A percentile compares a stretch with the other conserved stretches of the same genome.
phyloP scores from a whole-genome alignment of 2,888 invertebrate genomes.

The Mimachlamys varia region DNA sequence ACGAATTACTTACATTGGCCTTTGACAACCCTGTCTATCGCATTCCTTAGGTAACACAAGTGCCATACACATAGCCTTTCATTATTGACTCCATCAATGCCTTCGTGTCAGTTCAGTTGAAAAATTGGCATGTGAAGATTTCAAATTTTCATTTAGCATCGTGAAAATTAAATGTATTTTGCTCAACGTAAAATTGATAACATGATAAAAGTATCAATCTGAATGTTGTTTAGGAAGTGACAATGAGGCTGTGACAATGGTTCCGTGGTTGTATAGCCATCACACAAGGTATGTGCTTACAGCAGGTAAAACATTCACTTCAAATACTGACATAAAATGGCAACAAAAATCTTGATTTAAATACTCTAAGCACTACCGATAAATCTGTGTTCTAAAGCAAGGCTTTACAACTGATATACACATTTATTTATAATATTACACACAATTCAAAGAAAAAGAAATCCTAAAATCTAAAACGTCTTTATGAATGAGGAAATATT shows the following conservation, averaged over 20 bases:
- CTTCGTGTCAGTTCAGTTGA: neutral
- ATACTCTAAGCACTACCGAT: neutral
- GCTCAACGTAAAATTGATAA: conserved; percentile 19
- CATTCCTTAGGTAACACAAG: neutral
- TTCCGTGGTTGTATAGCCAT: neutral
- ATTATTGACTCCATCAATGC: conserved; percentile 25
- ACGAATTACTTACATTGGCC: neutral
- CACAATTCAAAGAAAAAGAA: neutral
- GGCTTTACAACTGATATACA: too few species aligned
- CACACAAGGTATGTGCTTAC: neutral
- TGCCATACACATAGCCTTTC: neutral
- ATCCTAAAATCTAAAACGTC: neutral
- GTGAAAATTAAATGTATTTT: neutral
- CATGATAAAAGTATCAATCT: conserved; percentile 11
- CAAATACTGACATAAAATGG: neutral
- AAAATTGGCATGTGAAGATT: neutral
- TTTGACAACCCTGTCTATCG: neutral
- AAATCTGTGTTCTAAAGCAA: neutral
- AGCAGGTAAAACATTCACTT: neutral
- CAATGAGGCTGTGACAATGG: neutral
- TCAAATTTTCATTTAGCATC: conserved; percentile 25
- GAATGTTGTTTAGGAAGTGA: neutral
- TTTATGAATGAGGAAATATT: neutral
- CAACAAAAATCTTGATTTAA: neutral
- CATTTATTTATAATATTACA: neutral